Evolutionary conservation across 2,113 vertebrate genomes (phyloP).

Genomic region (Mesitornis unicolor): DNA sequence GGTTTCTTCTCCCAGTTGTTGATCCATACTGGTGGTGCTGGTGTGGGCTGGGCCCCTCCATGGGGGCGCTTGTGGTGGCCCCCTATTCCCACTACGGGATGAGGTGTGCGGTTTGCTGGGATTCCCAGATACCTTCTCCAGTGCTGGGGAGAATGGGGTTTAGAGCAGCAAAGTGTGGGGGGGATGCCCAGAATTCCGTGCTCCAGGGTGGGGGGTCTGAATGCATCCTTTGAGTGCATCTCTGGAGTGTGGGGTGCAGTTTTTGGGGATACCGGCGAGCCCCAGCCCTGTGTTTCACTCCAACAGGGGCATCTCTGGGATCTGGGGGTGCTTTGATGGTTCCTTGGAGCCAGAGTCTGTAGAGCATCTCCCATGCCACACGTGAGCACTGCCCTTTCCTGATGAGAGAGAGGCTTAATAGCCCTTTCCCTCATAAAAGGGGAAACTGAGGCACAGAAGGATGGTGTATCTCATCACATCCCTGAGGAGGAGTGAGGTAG

Average conservation of each 20-base stretch:
- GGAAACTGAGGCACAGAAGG: background rate
- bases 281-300: background rate
- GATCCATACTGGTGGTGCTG: accelerated
- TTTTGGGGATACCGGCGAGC: background rate
- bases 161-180: background rate
- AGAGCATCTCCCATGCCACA: background rate
- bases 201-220: background rate
- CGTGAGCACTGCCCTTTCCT: background rate
- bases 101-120: background rate
- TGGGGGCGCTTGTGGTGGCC: background rate
- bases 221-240: background rate
- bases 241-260: background rate
- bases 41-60: background rate
- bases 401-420: accelerated
- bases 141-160: background rate
- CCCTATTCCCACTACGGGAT: accelerated
- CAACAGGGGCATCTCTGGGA: background rate
- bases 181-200: background rate
- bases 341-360: no score
- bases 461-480: background rate
- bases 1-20: background rate
- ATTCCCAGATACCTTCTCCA: accelerated
- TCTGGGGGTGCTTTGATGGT: background rate
- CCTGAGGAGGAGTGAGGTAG: background rate
- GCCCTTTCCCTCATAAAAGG: background rate